Conservation (phyloP, 2,797 vertebrate species). For the Coreius guichenoti region DNA sequence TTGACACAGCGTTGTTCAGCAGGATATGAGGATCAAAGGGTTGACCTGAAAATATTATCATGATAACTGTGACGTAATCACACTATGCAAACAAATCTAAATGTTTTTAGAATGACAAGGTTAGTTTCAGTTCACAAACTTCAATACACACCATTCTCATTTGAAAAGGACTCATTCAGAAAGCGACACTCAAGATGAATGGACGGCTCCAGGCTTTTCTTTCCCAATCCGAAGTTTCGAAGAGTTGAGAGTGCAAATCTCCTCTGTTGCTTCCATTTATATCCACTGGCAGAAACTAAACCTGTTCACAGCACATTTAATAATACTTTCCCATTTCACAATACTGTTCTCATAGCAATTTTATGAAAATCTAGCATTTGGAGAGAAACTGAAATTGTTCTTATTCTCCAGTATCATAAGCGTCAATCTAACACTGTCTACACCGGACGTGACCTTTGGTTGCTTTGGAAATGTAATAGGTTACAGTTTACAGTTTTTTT, state of each 20-base stretch:
- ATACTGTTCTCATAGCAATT: no score
- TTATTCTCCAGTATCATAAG: no score
- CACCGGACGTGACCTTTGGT: no score
- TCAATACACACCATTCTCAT: slow-evolving; percentile 62
- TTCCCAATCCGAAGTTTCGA: slow-evolving; percentile 74
- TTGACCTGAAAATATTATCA: slow-evolving; percentile 43
- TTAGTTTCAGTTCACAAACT: background rate
- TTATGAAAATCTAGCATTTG: background rate
- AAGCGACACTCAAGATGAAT: slow-evolving; percentile 71
- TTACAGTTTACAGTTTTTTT: no score
- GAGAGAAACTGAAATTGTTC: background rate
- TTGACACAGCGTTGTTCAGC: slow-evolving; percentile 61
- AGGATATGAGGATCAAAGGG: slow-evolving; percentile 53
- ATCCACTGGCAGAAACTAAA: slow-evolving; percentile 64
- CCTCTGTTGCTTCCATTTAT: slow-evolving; percentile 70
- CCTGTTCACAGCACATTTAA: slow-evolving; percentile 60
- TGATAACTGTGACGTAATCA: background rate
- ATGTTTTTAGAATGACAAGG: background rate
- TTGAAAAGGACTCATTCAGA: slow-evolving; percentile 64
- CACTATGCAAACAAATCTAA: background rate
- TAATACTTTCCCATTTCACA: background rate
- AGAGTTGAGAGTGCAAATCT: slow-evolving; percentile 75
- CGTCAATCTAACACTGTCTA: no score
- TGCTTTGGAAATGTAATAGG: no score
- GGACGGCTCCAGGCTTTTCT: slow-evolving; percentile 65